phyloP scores from a whole-genome alignment of 2,113 vertebrate genomes.

The Columba livia region DNA sequence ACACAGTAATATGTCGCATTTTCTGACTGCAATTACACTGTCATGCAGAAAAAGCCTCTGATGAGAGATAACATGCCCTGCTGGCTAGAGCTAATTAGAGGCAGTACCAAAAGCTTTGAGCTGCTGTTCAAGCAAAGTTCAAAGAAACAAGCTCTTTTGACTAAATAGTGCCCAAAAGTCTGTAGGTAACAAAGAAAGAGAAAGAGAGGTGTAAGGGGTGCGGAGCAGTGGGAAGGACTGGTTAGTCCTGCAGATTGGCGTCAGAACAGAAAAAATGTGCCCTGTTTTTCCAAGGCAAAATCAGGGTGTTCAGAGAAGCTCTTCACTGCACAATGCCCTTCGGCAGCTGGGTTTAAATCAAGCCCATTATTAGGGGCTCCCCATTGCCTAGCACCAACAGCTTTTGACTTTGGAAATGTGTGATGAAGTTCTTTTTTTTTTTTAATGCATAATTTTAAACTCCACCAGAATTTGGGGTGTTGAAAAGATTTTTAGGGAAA shows the following conservation, averaged over 20 bases:
- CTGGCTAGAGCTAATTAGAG: slow-evolving; percentile 18
- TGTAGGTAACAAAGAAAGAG: not conserved
- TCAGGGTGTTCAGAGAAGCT: not conserved
- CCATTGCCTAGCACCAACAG: not conserved
- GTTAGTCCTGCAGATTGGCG: not conserved
- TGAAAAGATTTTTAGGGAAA: not conserved
- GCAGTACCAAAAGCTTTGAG: not conserved
- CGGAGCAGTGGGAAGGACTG: not conserved
- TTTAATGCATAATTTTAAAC: not conserved
- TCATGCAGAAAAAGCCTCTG: not conserved
- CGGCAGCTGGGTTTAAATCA: not conserved
- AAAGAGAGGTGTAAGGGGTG: not conserved
- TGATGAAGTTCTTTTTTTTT: not conserved
- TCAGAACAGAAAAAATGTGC: not conserved
- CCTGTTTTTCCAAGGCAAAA: not conserved
- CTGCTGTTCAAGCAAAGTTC: not conserved
- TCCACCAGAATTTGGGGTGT: not conserved
- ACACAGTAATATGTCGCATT: not conserved
- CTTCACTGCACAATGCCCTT: not conserved
- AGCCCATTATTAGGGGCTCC: not conserved
- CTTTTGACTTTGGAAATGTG: not conserved
- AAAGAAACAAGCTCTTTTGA: slow-evolving; percentile 25
- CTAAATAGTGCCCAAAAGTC: not conserved
- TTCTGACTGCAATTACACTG: not conserved
- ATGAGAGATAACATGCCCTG: not conserved